Percentiles rank a stretch among this genome's conserved stretches.
phyloP scores from a whole-genome alignment of 2,113 vertebrate species.

The Embiotoca jacksoni region DNA sequence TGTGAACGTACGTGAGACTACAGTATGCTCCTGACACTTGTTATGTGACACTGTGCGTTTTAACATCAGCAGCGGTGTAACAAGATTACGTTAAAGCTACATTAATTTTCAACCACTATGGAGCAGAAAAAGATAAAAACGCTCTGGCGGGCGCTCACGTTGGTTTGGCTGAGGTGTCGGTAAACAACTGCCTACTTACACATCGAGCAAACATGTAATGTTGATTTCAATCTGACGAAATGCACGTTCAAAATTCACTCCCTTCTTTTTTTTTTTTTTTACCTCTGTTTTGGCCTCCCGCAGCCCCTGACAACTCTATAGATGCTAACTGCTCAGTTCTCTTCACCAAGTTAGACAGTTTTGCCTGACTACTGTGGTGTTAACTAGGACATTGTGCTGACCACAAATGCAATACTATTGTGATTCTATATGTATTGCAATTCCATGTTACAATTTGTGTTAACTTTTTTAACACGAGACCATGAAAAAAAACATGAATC shows the following conservation, averaged over 20 bases:
- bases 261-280: background rate
- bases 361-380: too few relatives aligned
- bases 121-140: background rate
- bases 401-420: too few relatives aligned
- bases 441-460: too few relatives aligned
- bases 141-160: background rate
- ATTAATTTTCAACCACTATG: background rate
- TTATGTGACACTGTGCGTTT: background rate
- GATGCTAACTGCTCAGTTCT: background rate
- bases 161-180: background rate
- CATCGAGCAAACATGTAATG: background rate
- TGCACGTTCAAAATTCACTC: background rate
- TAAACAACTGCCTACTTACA: background rate
- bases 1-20: background rate
- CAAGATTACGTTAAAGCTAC: background rate
- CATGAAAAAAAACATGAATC: too few relatives aligned
- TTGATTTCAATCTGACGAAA: background rate
- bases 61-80: background rate
- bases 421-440: too few relatives aligned
- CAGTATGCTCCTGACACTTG: background rate
- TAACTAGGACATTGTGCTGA: too few relatives aligned
- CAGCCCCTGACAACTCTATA: background rate
- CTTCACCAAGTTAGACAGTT: background rate
- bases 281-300: background rate
- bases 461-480: too few relatives aligned